Conservation (phyloP, 1,140 invertebrate genomes). For the Thaumatotibia leucotreta region DNA sequence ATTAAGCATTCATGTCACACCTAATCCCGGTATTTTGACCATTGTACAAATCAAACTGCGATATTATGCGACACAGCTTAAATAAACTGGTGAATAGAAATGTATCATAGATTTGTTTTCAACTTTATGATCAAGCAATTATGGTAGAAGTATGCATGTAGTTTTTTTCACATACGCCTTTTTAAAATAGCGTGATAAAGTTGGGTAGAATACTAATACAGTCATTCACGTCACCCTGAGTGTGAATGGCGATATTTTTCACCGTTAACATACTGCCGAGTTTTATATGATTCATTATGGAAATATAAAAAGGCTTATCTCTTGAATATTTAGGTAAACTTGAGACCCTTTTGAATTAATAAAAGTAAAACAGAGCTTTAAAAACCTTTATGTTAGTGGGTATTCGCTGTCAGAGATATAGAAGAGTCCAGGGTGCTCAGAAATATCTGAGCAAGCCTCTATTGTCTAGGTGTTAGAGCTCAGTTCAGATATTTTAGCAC, state of each 20-base stretch:
- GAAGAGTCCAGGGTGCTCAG: too few relatives aligned
- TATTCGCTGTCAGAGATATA: too few relatives aligned
- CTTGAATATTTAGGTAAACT: neutral
- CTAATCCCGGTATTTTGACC: constrained; percentile 1
- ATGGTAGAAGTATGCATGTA: neutral
- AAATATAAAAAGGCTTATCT: neutral
- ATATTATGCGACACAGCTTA: neutral
- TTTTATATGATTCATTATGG: neutral
- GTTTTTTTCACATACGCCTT: neutral
- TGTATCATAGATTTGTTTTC: neutral
- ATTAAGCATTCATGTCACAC: neutral
- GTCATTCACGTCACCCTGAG: neutral
- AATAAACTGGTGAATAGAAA: neutral
- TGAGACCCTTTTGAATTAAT: neutral
- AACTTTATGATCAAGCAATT: neutral
- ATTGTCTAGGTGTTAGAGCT: too few relatives aligned
- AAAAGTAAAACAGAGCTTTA: too few relatives aligned
- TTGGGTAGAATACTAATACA: neutral
- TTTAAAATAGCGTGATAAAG: neutral
- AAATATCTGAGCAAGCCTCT: too few relatives aligned
- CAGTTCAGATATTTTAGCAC: too few relatives aligned
- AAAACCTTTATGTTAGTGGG: too few relatives aligned
- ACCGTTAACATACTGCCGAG: neutral
- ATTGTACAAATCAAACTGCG: neutral
- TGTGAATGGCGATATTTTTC: constrained; percentile 1